A percentile compares a stretch with the other conserved stretches of the same genome.
Evolutionary conservation across 2,113 vertebrate species (phyloP).

Genomic region (Oostethus manadensis): DNA sequence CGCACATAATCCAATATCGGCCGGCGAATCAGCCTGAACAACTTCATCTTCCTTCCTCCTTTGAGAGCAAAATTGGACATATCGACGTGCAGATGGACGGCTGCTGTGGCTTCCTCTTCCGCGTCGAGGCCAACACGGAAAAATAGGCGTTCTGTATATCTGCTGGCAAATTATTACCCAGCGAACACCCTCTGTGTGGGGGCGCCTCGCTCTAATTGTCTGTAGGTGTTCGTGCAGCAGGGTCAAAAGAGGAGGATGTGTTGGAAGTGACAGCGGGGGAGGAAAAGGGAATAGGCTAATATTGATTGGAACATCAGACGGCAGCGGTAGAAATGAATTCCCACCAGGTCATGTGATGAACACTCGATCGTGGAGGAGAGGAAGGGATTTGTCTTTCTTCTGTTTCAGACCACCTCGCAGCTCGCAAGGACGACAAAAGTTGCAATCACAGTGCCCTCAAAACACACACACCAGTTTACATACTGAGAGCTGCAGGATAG

Average conservation of each 20-base stretch:
- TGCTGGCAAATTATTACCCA: slow-evolving; percentile 13
- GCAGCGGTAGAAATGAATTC: slow-evolving; percentile 19
- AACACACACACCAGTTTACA: too few species aligned
- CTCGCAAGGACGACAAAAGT: slow-evolving; percentile 25
- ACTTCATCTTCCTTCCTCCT: neutral
- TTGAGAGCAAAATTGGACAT: neutral
- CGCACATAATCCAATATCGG: too few species aligned
- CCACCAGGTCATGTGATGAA: slow-evolving; percentile 33
- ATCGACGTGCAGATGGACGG: slow-evolving; percentile 4
- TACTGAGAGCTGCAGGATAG: slow-evolving; percentile 17
- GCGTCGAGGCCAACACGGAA: slow-evolving; percentile 4
- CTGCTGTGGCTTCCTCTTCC: neutral
- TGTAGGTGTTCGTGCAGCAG: slow-evolving; percentile 15
- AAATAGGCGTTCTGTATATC: slow-evolving; percentile 12
- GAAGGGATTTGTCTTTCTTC: slow-evolving; percentile 29
- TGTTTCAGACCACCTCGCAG: neutral
- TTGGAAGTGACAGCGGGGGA: neutral
- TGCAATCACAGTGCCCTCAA: slow-evolving; percentile 42
- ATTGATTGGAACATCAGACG: slow-evolving; percentile 4
- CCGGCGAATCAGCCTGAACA: too few species aligned
- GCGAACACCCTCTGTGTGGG: slow-evolving; percentile 1
- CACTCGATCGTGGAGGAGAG: slow-evolving; percentile 25
- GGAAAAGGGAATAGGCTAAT: neutral
- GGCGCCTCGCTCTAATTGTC: slow-evolving; percentile 22
- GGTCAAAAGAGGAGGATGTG: slow-evolving; percentile 13